phyloP scores from a whole-genome alignment of 1,140 invertebrate species.

The Plutomurus gul region DNA sequence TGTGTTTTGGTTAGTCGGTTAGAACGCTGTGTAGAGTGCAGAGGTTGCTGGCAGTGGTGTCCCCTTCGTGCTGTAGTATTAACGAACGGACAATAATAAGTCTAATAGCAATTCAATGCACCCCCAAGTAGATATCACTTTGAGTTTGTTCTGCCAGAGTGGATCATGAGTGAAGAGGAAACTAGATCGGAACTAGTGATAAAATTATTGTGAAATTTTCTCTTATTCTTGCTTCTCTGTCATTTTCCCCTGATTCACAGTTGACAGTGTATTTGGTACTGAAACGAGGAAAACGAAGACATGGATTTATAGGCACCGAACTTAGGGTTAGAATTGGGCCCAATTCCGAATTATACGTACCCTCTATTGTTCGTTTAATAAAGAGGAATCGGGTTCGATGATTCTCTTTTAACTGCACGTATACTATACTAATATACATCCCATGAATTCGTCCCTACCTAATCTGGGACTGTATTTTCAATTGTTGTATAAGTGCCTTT shows the following conservation, averaged over 20 bases:
- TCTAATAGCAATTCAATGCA: too few relatives aligned
- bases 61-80: too few relatives aligned
- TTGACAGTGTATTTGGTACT: background rate
- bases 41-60: too few relatives aligned
- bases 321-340: background rate
- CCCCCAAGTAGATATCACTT: too few relatives aligned
- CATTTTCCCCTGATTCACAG: background rate
- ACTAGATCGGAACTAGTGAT: slow-evolving; percentile 42
- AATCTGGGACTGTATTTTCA: too few relatives aligned
- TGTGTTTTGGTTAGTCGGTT: too few relatives aligned
- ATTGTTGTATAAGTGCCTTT: too few relatives aligned
- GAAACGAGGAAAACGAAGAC: background rate
- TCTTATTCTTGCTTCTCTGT: background rate
- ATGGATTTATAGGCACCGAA: background rate
- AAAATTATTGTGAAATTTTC: slow-evolving; percentile 41
- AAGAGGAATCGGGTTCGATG: background rate
- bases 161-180: slow-evolving; percentile 26
- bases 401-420: background rate
- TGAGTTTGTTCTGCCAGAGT: background rate
- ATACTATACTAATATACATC: too few relatives aligned
- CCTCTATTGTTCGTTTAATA: background rate
- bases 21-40: too few relatives aligned
- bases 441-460: too few relatives aligned
- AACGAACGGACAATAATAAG: too few relatives aligned
- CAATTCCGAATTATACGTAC: background rate